Evolutionary conservation across 2,888 invertebrate genomes (phyloP).

Genomic region (Leptopilina myrica): DNA sequence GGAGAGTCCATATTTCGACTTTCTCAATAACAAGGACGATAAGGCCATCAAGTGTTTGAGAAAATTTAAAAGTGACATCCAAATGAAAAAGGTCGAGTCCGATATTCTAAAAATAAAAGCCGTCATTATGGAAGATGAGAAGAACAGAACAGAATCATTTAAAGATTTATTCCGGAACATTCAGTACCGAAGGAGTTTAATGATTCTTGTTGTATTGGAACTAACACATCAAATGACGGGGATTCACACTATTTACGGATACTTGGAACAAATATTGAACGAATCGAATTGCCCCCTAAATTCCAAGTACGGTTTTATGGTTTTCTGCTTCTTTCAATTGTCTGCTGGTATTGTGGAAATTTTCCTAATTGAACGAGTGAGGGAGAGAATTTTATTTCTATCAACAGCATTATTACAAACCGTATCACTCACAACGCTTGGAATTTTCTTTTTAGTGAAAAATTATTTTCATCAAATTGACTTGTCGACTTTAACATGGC

Average conservation of each 20-base stretch:
- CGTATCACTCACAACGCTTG: constrained; percentile 78
- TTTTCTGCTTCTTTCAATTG: constrained; percentile 79
- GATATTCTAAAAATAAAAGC: constrained; percentile 79
- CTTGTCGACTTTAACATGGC: constrained; percentile 78
- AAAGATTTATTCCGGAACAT: constrained; percentile 76
- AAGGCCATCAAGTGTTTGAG: constrained; percentile 80
- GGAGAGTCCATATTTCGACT: constrained; percentile 82
- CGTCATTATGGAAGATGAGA: constrained; percentile 76
- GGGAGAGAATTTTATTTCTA: constrained; percentile 81
- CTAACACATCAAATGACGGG: constrained; percentile 82
- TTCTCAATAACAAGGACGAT: constrained; percentile 78
- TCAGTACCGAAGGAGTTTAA: constrained; percentile 79
- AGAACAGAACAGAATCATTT: not conserved
- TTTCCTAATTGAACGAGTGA: constrained; percentile 80
- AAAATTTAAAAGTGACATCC: constrained; percentile 77
- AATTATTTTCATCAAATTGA: constrained; percentile 76
- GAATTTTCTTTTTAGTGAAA: constrained; percentile 80
- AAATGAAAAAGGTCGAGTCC: constrained; percentile 77
- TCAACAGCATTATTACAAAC: constrained; percentile 80
- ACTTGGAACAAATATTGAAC: constrained; percentile 81
- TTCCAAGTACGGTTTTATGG: constrained; percentile 78
- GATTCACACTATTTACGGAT: constrained; percentile 80
- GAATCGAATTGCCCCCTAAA: constrained; percentile 78
- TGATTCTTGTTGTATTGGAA: constrained; percentile 81
- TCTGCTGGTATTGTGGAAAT: constrained; percentile 80